A percentile compares a stretch with the other conserved stretches of the same genome.
Conservation (phyloP, 2,888 invertebrate species). For the Macrophya alboannulata region DNA sequence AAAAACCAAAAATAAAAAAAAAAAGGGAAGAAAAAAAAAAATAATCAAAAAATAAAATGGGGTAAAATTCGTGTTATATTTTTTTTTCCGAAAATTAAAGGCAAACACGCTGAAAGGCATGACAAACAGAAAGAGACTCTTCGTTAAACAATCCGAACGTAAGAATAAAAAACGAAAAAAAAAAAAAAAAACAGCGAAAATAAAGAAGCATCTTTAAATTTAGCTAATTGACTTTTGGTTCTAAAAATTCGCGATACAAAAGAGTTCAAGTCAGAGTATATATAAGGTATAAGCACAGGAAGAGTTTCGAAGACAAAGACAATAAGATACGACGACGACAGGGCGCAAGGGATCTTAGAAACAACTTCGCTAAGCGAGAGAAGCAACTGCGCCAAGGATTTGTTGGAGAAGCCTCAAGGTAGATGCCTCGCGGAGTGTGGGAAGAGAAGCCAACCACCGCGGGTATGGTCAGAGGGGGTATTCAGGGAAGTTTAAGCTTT, state of each 20-base stretch:
- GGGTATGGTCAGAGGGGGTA: constrained; percentile 53
- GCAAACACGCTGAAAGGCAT: not conserved
- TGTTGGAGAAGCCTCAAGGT: constrained; percentile 31
- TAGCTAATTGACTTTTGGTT: not conserved
- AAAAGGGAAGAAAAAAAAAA: constrained; percentile 5
- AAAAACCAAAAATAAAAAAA: not conserved
- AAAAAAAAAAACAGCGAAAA: not conserved
- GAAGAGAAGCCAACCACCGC: constrained; percentile 33
- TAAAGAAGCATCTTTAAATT: not conserved
- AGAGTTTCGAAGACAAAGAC: not conserved
- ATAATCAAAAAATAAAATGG: not conserved
- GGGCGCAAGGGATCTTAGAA: constrained; percentile 12
- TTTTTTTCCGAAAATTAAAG: not conserved
- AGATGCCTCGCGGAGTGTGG: constrained; percentile 1
- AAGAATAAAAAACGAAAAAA: not conserved
- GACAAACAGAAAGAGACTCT: not conserved
- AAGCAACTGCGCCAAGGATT: constrained; percentile 9
- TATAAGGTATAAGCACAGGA: not conserved
- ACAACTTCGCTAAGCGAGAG: constrained; percentile 5
- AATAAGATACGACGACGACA: not conserved
- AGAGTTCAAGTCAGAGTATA: not conserved
- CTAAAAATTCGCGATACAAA: not conserved
- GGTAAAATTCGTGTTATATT: not conserved
- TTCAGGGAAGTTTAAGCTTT: constrained; percentile 53
- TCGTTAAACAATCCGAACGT: not conserved